Percentiles rank a stretch among this genome's conserved stretches.
Conservation (phyloP, 2,888 invertebrate genomes). For the Caenorhabditis parvicauda region DNA sequence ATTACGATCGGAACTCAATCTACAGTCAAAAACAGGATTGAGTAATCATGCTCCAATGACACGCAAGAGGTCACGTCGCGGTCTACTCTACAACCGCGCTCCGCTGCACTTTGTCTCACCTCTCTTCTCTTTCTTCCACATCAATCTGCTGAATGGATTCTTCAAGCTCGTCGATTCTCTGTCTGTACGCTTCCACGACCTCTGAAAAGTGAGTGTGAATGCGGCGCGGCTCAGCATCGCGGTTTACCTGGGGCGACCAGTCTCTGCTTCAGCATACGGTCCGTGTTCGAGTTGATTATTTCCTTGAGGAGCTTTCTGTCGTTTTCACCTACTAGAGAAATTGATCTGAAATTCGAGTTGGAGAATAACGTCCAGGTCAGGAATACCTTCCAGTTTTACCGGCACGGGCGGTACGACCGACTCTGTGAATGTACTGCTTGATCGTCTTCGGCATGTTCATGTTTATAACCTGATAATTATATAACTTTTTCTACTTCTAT, state of each 20-base stretch:
- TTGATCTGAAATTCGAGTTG: conserved; percentile 66
- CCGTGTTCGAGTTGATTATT: conserved; percentile 70
- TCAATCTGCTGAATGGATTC: conserved; percentile 79
- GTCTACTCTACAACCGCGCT: background rate
- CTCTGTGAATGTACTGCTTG: conserved; percentile 93
- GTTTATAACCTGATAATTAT: conserved; percentile 74
- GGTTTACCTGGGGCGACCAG: conserved; percentile 44
- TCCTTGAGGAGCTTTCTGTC: conserved; percentile 88
- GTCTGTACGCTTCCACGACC: conserved; percentile 82
- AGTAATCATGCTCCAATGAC: too few species aligned
- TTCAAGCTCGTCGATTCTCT: conserved; percentile 75
- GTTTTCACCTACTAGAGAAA: conserved; percentile 88
- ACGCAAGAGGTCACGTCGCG: too few species aligned
- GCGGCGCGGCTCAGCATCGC: too few species aligned
- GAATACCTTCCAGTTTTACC: conserved; percentile 75
- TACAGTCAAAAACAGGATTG: too few species aligned
- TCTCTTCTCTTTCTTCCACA: conserved; percentile 81
- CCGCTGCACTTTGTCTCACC: conserved; percentile 74
- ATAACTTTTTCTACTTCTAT: background rate
- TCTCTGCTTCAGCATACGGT: conserved; percentile 51
- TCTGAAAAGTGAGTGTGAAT: too few species aligned
- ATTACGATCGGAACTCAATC: too few species aligned
- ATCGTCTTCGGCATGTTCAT: conserved; percentile 90
- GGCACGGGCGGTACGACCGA: conserved; percentile 92
- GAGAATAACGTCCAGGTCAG: conserved; percentile 48